Evolutionary conservation across 1,140 invertebrate species (phyloP), one percentile per base, ranked within the genome.

Genomic region (Macrocentrus cingulum): DNA sequence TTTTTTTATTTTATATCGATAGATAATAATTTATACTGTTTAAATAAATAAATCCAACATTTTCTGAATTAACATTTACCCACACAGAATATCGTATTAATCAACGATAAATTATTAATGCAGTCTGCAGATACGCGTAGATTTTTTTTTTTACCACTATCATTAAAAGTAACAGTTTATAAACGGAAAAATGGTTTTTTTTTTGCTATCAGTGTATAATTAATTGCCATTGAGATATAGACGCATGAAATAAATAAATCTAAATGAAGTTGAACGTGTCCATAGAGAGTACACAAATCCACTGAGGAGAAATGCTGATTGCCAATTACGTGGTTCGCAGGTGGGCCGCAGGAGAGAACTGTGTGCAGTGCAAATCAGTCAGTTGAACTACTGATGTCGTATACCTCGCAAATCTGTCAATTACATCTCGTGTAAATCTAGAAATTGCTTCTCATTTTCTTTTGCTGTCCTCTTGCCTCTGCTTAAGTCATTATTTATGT

Each of bases 331-430:
- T 23, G 25, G 22, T 20, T 46, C 46, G n/a, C 29, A 49, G 46
- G 46, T 49, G 46, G 46, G n/a, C 46, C 29, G 46, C n/a, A n/a
- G n/a, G n/a, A n/a, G n/a, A n/a, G n/a, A n/a, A n/a, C n/a, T n/a
- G n/a, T n/a, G n/a, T n/a, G 34, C 46, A 5, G 25, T 29, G 46
- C 46, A 49, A 49, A 49, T 49, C 46, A 49, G 46, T 49, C 46
- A 49, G 16, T 13, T 15, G 16, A 29, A 29, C 25, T 29, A 9
- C 23, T 49, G 46, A 49, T 49, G 46, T 49, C 18, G 20, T 29
- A 29, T 29, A 29, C 2, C 46, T 49, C 46, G 25, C 46, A 49
- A 49, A 49, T 49, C 46, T 25, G 46, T 49, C 46, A 34, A 49
- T 49, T 49, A 49, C 46, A 49, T 29, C 20, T 48, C 46, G 34